Evolutionary conservation across 2,113 vertebrate genomes (phyloP).

Genomic region (Phalacrocorax pelagicus): DNA sequence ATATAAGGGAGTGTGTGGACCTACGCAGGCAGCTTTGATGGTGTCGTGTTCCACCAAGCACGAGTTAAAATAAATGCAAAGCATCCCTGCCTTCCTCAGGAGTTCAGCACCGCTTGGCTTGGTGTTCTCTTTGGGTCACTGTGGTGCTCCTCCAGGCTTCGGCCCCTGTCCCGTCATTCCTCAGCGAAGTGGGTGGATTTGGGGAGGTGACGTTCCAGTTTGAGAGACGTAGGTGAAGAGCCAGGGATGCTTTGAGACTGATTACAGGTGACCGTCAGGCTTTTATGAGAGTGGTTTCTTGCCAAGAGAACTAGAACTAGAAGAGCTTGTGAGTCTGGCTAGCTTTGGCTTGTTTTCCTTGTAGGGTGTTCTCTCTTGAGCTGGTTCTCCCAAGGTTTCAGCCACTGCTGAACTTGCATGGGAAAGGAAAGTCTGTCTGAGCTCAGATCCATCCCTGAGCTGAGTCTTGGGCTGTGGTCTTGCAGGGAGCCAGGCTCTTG

Average conservation of each 20-base stretch:
- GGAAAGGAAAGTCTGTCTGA: not conserved
- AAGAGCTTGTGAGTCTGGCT: not conserved
- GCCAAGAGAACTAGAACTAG: too few relatives aligned
- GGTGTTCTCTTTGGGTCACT: not conserved
- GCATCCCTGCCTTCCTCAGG: not conserved
- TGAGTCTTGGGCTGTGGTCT: not conserved
- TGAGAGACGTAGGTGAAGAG: not conserved
- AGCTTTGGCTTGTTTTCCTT: not conserved
- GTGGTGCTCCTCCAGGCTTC: not conserved
- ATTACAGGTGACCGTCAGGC: not conserved
- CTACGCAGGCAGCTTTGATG: not conserved
- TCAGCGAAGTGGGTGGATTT: accelerated
- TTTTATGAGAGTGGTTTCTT: not conserved
- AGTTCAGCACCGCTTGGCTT: not conserved
- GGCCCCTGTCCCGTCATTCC: not conserved
- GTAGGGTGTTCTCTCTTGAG: not conserved
- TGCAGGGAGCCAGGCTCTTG: not conserved
- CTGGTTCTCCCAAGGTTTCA: not conserved
- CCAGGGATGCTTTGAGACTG: not conserved
- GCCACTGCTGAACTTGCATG: not conserved
- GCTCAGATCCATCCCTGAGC: not conserved
- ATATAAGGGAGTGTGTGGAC: not conserved
- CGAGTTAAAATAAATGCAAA: slow-evolving; percentile 1
- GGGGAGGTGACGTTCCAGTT: not conserved
- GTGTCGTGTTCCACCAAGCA: not conserved